Evolutionary conservation across 2,888 invertebrate genomes (phyloP), one percentile per base, ranked within the genome.

Genomic region (Acanthosepion esculentum): DNA sequence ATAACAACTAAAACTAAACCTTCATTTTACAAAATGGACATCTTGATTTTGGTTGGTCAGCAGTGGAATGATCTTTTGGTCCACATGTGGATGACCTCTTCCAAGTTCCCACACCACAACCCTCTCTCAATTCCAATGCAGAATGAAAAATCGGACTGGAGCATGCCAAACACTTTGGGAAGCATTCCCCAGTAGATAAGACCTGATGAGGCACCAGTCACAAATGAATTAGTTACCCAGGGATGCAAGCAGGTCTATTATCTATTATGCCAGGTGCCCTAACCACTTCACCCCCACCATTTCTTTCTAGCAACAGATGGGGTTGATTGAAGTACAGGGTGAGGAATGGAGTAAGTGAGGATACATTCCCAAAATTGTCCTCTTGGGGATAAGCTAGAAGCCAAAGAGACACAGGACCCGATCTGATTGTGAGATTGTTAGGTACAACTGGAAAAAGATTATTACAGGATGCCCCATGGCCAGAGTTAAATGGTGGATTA

Each of bases 141-240:
- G n/a, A 78, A 78, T 78, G 78, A 78, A 78, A 78, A 78, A 78
- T 78, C 78, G n/a, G n/a, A n/a, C 78, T 15, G 78, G 78, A 78
- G 78, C 78, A 33, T 33, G 78, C 78, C 78, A 78, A 78, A 78
- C 78, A 78, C 78, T 78, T 78, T 78, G 78, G 78, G 78, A n/a
- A 78, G 33, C n/a, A 78, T 78, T 78, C 78, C 78, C n/a, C 78
- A 78, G 78, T 78, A 78, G 78, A 78, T 78, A 78, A 78, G 78
- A 33, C 78, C 78, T 78, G 78, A 78, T 78, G 78, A 78, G 78
- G 78, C 78, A 78, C 78, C 78, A 78, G 78, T 78, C 78, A 33
- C 78, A 78, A 78, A 78, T 78, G 78, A 78, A 78, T 78, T 78
- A 78, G 78, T 78, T 78, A 78, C 78, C 41, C 78, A 78, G 78